These are phyloP conservation scores for Coptodon bakossiorum DNA, from an alignment of 2,113 vertebrate genomes.

Conservation along the genomic window DNA sequence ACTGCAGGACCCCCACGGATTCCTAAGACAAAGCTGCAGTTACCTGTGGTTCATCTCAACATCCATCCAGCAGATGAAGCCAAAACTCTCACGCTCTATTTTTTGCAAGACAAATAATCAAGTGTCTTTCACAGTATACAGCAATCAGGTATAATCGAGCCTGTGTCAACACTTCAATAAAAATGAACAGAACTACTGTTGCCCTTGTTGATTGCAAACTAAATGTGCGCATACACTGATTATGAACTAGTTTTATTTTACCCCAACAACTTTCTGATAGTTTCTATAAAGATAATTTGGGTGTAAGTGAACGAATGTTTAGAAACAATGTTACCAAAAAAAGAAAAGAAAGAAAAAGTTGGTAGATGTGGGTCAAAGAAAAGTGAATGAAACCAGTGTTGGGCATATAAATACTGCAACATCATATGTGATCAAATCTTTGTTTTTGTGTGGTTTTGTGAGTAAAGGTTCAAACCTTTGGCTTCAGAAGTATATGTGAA, in stretches of 20 bases:
- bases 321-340: not conserved
- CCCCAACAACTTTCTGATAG: not conserved
- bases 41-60: slow-evolving; percentile 36
- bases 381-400: not conserved
- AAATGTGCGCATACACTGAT: not conserved
- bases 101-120: slow-evolving; percentile 45
- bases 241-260: not conserved
- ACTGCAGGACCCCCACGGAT: slow-evolving; percentile 40
- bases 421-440: not conserved
- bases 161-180: slow-evolving; percentile 25
- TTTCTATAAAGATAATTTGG: not conserved
- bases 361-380: not conserved
- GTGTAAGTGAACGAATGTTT: not conserved
- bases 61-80: slow-evolving; percentile 6
- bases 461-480: not conserved
- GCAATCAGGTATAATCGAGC: not conserved
- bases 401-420: not conserved
- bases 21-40: slow-evolving; percentile 42
- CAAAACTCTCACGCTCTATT: slow-evolving; percentile 33
- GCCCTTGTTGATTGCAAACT: not conserved
- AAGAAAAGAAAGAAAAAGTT: not conserved
- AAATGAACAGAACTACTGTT: not conserved
- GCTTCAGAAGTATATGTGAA: not conserved
- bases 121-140: not conserved
- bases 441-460: not conserved